Evolutionary conservation across 1,140 invertebrate species (phyloP).

Genomic region (Drosophila truncata): DNA sequence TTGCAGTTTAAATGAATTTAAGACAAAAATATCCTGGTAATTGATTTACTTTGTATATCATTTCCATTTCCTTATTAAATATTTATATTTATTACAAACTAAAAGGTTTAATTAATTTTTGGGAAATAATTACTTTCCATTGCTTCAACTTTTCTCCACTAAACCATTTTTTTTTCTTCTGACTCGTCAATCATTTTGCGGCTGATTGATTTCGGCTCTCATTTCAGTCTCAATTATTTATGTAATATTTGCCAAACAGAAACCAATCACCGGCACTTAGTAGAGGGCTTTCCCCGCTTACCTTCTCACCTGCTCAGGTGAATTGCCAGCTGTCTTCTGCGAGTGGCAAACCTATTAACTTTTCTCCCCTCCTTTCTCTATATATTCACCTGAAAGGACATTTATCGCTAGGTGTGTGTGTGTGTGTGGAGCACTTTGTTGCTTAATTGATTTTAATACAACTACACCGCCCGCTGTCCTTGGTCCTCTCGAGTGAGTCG

Average conservation of each 20-base stretch:
- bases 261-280: constrained; percentile 54
- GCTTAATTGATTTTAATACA: constrained; percentile 82
- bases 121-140: too few species aligned
- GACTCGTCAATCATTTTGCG: constrained; percentile 3
- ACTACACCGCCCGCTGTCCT: constrained; percentile 38
- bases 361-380: constrained; percentile 24
- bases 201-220: constrained; percentile 18
- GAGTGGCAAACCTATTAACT: constrained; percentile 81
- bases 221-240: constrained; percentile 32
- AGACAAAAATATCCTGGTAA: background rate
- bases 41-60: background rate
- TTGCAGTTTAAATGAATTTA: too few species aligned
- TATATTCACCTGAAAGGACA: constrained; percentile 40
- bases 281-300: background rate
- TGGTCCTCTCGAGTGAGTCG: constrained; percentile 20
- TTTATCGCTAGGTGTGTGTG: constrained; percentile 53
- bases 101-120: background rate
- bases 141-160: background rate
- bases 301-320: constrained; percentile 28
- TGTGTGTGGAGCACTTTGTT: constrained; percentile 80
- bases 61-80: background rate
- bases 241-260: constrained; percentile 50
- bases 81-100: background rate
- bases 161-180: background rate
- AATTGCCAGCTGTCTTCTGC: constrained; percentile 55